Evolutionary conservation across 1,140 invertebrate genomes (phyloP).

Genomic region (Aphelinus atriplicis): DNA sequence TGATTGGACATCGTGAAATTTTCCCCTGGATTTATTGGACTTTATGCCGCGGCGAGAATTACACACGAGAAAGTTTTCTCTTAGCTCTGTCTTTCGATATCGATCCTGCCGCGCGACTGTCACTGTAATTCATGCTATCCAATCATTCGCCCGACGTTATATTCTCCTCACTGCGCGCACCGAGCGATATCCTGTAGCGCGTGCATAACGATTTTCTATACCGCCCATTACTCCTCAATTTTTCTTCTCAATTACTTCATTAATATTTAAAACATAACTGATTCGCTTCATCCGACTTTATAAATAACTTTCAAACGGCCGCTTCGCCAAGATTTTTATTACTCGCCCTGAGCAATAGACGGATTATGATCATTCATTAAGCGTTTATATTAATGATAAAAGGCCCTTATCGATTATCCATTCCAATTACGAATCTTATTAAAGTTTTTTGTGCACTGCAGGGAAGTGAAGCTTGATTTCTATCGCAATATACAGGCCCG

Average conservation of each 20-base stretch:
- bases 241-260: conserved; percentile 22
- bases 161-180: conserved; percentile 1
- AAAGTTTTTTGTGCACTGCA: too few species aligned
- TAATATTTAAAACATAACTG: conserved; percentile 26
- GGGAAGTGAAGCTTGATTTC: too few species aligned
- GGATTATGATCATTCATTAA: too few species aligned
- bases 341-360: too few species aligned
- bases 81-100: conserved; percentile 31
- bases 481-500: neutral
- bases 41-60: conserved; percentile 20
- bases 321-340: too few species aligned
- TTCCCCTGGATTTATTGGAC: conserved; percentile 29
- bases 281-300: neutral
- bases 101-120: conserved; percentile 28
- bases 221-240: neutral
- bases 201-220: conserved; percentile 17
- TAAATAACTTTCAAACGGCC: neutral
- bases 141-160: conserved; percentile 27
- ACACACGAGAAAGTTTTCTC: conserved; percentile 14
- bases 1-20: conserved; percentile 24
- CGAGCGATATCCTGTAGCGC: neutral
- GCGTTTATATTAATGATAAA: too few species aligned
- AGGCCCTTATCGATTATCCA: too few species aligned
- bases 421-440: too few species aligned
- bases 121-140: conserved; percentile 35